Conservation (phyloP, 2,888 invertebrate genomes). For the Tholera decimalis region DNA sequence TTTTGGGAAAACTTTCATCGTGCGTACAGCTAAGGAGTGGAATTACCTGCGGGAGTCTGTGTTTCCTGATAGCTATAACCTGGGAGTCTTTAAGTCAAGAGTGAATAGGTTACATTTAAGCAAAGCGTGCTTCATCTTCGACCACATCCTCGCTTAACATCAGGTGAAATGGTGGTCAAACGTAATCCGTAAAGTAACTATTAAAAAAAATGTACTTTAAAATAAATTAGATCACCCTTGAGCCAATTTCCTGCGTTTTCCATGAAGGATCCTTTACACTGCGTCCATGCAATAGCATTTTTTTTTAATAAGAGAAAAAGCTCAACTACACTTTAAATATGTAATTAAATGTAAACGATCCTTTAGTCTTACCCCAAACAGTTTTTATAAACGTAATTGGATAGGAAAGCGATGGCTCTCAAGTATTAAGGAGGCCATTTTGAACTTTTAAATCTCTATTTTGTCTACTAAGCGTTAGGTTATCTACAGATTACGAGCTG, state of each 20-base stretch:
- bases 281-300: neutral
- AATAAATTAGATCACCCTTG: neutral
- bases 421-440: conserved; percentile 17
- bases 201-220: no score
- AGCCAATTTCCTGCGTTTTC: neutral
- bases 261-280: neutral
- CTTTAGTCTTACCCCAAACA: conserved; percentile 1
- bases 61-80: no score
- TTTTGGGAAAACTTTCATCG: no score
- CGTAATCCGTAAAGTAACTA: no score
- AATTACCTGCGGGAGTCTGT: no score
- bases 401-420: conserved; percentile 6
- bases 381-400: conserved; percentile 13
- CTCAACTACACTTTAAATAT: neutral
- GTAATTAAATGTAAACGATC: conserved; percentile 11
- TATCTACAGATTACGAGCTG: neutral
- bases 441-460: conserved; percentile 21
- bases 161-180: no score
- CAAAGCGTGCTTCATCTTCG: no score
- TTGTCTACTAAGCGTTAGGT: conserved; percentile 6
- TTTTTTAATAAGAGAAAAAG: no score
- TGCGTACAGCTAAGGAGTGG: no score
- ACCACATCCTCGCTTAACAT: no score
- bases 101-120: no score
- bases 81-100: no score